Evolutionary conservation across 64 coral and sea anemone species (phyloP).

Genomic region (Hydrozoanthus tunicans): DNA sequence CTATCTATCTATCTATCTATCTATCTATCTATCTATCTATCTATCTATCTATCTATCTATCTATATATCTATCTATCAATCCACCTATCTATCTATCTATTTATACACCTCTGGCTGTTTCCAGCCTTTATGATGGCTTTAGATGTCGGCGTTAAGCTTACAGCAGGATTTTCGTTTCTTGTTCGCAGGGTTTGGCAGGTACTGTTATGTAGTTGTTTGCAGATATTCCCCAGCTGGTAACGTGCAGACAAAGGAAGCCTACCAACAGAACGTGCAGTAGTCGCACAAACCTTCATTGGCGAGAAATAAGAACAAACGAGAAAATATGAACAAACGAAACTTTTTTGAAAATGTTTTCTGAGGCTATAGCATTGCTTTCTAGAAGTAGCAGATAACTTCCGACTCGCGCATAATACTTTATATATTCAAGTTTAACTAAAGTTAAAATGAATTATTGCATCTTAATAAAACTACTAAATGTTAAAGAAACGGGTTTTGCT

Average conservation of each 20-base stretch:
- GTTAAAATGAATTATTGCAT: background rate
- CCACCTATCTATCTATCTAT: no score
- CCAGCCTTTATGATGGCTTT: no score
- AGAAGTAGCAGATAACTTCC: background rate
- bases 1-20: no score
- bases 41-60: no score
- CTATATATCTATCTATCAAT: no score
- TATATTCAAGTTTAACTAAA: background rate
- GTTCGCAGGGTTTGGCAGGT: slow-evolving; percentile 4
- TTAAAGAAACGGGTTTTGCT: no score
- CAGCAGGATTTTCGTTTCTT: background rate
- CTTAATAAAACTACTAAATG: no score
- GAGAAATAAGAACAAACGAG: background rate
- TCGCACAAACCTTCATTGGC: background rate
- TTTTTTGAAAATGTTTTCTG: background rate
- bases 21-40: no score
- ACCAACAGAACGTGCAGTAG: slow-evolving; percentile 34
- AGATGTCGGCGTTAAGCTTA: background rate
- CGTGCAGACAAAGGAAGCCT: background rate
- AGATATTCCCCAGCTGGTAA: slow-evolving; percentile 31
- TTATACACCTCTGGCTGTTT: no score
- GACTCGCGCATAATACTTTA: background rate
- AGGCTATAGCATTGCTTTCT: background rate
- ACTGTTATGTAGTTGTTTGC: background rate
- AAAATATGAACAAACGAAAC: background rate